Evolutionary conservation across 2,797 vertebrate species (phyloP).

Genomic region (Ctenopoma kingsleyae): DNA sequence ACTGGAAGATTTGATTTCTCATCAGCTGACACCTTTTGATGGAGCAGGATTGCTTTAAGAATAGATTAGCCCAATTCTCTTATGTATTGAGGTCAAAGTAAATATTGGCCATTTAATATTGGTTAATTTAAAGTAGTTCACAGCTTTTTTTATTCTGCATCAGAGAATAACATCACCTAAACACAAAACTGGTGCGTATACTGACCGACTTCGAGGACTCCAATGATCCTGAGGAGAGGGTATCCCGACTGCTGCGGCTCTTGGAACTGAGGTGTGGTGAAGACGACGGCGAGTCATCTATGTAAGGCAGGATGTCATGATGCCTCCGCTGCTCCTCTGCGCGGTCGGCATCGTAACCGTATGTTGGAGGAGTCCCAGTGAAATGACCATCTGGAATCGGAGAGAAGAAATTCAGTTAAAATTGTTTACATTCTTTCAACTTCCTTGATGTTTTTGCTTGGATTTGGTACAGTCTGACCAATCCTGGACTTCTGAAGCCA

Average conservation of each 20-base stretch:
- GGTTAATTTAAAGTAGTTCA: neutral
- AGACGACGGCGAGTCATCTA: constrained; percentile 96
- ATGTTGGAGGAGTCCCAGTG: constrained; percentile 89
- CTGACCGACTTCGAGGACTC: constrained; percentile 95
- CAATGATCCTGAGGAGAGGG: constrained; percentile 89
- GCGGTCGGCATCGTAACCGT: constrained; percentile 89
- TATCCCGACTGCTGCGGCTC: constrained; percentile 91
- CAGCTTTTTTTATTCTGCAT: neutral
- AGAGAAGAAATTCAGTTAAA: constrained; percentile 8
- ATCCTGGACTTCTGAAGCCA: too few species aligned
- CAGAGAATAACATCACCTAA: neutral
- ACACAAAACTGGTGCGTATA: constrained; percentile 25
- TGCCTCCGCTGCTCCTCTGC: constrained; percentile 92
- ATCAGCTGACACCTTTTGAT: constrained; percentile 48
- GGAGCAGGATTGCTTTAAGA: constrained; percentile 48
- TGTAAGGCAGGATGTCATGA: constrained; percentile 95
- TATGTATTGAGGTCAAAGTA: constrained; percentile 36
- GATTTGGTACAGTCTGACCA: too few species aligned
- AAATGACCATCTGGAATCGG: constrained; percentile 86
- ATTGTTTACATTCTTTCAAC: neutral
- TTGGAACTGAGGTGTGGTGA: constrained; percentile 95
- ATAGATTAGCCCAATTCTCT: constrained; percentile 61
- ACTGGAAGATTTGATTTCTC: constrained; percentile 52
- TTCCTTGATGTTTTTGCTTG: neutral
- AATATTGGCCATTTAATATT: constrained; percentile 7